These are phyloP conservation scores for Athene cunicularia DNA, from an alignment of 2,113 vertebrate species.

Conservation along the genomic window DNA sequence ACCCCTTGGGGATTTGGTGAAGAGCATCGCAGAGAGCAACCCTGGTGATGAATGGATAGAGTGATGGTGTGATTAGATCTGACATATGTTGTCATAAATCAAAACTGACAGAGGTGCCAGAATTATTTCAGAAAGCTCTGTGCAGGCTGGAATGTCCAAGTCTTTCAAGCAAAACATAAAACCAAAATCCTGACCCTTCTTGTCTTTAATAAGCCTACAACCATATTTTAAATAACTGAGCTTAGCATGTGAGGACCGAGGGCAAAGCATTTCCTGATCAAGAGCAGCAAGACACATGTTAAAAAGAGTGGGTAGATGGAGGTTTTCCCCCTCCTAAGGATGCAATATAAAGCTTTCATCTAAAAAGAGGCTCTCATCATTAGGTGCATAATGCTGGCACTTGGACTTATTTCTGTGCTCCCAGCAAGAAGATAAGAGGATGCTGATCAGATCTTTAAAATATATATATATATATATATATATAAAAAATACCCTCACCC, in stretches of 20 bases:
- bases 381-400: not conserved
- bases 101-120: constrained; percentile 25
- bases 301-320: not conserved
- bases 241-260: not conserved
- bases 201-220: not conserved
- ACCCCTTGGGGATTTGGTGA: not conserved
- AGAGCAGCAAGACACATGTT: not conserved
- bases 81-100: constrained; percentile 41
- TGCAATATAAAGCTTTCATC: not conserved
- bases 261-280: not conserved
- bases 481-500: not conserved
- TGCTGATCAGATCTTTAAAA: not conserved
- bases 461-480: not conserved
- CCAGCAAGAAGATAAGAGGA: not conserved
- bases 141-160: not conserved
- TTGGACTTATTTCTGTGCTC: not conserved
- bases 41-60: not conserved
- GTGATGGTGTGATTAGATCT: constrained; percentile 30
- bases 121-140: constrained; percentile 27
- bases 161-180: constrained; percentile 28
- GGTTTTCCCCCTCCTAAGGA: not conserved
- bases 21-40: not conserved
- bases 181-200: not conserved
- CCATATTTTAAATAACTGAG: not conserved
- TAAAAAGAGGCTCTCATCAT: not conserved